Conservation (phyloP, 2,888 invertebrate species). For the Candidula unifasciata region DNA sequence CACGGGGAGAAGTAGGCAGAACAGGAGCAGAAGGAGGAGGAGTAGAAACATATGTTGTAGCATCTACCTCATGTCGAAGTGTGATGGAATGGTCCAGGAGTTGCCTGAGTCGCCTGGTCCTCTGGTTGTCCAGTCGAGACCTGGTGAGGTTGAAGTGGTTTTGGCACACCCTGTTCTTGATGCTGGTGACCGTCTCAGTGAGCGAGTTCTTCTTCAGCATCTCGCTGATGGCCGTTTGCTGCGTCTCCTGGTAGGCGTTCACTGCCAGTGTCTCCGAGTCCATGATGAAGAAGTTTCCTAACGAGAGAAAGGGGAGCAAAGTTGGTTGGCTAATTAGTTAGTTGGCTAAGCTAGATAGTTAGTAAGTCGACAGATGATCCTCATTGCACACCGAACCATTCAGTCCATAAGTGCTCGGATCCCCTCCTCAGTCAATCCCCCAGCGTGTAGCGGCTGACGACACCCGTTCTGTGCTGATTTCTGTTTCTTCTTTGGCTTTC, state of each 20-base stretch:
- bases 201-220: constrained; percentile 62
- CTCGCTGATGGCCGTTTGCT: constrained; percentile 63
- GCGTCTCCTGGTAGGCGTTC: constrained; percentile 68
- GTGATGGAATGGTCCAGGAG: constrained; percentile 66
- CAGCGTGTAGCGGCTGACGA: too few species aligned
- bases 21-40: too few species aligned
- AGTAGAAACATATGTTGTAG: too few species aligned
- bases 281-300: constrained; percentile 75
- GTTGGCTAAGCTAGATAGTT: neutral
- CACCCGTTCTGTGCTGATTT: too few species aligned
- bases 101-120: constrained; percentile 60
- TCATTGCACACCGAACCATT: too few species aligned
- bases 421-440: too few species aligned
- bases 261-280: constrained; percentile 71
- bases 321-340: neutral
- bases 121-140: constrained; percentile 63
- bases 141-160: constrained; percentile 62
- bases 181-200: constrained; percentile 70
- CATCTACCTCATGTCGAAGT: constrained; percentile 66
- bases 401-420: too few species aligned
- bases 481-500: too few species aligned
- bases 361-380: too few species aligned
- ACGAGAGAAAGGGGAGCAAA: constrained; percentile 18
- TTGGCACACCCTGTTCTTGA: constrained; percentile 74
- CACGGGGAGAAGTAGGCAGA: too few species aligned